A percentile compares a stretch with the other conserved stretches of the same genome.
Conservation (phyloP, 2,888 invertebrate genomes). For the Galerucella nymphaeae region DNA sequence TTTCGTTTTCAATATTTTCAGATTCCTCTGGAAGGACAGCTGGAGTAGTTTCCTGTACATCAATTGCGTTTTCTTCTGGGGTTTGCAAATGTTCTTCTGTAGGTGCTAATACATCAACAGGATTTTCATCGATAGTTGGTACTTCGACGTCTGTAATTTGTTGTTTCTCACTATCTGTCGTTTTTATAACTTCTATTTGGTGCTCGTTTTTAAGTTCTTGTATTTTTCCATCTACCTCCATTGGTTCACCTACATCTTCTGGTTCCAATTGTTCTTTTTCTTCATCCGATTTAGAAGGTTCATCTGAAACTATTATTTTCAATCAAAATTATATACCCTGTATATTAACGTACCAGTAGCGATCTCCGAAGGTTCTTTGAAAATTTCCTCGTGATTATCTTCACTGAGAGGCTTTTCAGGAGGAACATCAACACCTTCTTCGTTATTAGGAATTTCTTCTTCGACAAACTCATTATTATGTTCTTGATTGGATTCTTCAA, state of each 20-base stretch:
- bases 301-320: neutral
- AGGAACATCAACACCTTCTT: slow-evolving; percentile 28
- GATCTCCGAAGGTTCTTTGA: neutral
- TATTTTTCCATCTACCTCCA: slow-evolving; percentile 49
- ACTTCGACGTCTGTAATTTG: slow-evolving; percentile 1
- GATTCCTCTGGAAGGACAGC: slow-evolving; percentile 1
- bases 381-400: neutral
- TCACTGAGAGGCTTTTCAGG: slow-evolving; percentile 18
- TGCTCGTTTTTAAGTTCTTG: neutral
- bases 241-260: slow-evolving; percentile 39
- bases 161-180: neutral
- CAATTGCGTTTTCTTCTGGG: neutral
- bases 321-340: neutral
- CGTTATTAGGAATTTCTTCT: neutral
- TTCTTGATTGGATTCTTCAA: neutral
- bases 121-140: neutral
- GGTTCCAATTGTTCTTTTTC: neutral
- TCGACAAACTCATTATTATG: neutral
- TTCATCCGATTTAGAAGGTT: neutral
- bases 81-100: neutral
- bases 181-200: neutral
- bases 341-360: neutral
- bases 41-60: slow-evolving; percentile 5
- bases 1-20: slow-evolving; percentile 9
- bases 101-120: neutral